Evolutionary conservation across 2,888 invertebrate species (phyloP).

Genomic region (Macrophya alboannulata): DNA sequence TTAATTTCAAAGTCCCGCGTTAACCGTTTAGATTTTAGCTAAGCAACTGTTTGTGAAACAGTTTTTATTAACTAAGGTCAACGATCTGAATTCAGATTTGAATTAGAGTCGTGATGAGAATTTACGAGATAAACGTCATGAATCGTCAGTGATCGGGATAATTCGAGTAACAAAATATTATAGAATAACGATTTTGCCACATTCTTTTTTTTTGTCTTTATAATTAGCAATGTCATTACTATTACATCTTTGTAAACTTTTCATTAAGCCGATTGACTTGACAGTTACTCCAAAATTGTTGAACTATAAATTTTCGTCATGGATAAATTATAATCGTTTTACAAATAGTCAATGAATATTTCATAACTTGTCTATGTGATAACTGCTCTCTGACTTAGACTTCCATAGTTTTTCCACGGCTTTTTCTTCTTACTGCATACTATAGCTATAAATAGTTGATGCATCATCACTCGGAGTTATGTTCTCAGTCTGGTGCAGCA

Average conservation of each 20-base stretch:
- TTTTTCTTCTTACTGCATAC: constrained; percentile 28
- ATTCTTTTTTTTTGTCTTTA: neutral
- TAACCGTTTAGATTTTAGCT: neutral
- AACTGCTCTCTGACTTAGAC: neutral
- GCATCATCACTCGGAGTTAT: constrained; percentile 15
- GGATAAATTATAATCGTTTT: neutral
- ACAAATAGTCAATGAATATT: neutral
- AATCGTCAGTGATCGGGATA: neutral
- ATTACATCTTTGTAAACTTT: neutral
- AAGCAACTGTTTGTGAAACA: neutral
- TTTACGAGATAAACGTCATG: neutral
- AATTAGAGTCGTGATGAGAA: neutral
- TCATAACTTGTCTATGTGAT: neutral
- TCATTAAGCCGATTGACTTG: neutral
- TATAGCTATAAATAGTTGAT: constrained; percentile 32
- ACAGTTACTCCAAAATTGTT: neutral
- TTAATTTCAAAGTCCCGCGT: neutral
- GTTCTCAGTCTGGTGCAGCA: neutral
- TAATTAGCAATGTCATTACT: neutral
- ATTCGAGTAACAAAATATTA: neutral
- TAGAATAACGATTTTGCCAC: neutral
- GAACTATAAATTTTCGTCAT: neutral
- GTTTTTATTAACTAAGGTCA: neutral
- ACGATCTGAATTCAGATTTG: neutral
- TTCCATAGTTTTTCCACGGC: neutral